Percentiles rank a stretch among this genome's conserved stretches.
These are phyloP conservation scores for Glareola pratincola DNA, from an alignment of 2,113 vertebrate genomes.

Conservation along the genomic window DNA sequence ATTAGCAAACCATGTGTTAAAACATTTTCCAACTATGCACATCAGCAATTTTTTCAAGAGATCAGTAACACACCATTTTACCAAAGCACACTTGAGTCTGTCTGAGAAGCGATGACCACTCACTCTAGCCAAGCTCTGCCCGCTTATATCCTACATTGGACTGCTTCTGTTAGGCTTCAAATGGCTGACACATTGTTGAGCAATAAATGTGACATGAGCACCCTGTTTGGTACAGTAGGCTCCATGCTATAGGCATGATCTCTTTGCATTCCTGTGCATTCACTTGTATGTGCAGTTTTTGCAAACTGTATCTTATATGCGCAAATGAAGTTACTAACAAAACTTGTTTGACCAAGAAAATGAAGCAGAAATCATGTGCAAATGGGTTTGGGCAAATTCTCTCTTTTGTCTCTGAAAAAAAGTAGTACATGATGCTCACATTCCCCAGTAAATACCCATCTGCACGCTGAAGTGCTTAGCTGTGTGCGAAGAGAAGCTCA, in stretches of 20 bases:
- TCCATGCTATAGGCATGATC: not conserved
- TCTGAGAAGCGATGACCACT: not conserved
- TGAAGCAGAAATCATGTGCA: not conserved
- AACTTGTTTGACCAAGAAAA: not conserved
- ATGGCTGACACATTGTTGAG: not conserved
- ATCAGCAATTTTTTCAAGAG: not conserved
- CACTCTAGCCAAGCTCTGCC: not conserved
- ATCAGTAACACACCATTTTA: not conserved
- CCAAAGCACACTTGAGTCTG: not conserved
- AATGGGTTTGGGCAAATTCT: not conserved
- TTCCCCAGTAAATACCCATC: not conserved
- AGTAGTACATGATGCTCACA: not conserved
- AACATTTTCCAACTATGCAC: not conserved
- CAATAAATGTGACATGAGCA: not conserved
- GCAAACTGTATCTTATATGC: not conserved
- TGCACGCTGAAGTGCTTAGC: not conserved
- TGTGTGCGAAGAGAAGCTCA: not conserved
- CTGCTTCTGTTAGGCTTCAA: not conserved
- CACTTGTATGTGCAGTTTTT: not conserved
- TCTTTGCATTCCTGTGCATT: not conserved
- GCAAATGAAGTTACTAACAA: not conserved
- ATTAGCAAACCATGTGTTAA: not conserved
- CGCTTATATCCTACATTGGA: not conserved
- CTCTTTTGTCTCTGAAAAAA: not conserved
- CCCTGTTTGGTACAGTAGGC: not conserved